Evolutionary conservation across 2,113 vertebrate genomes (phyloP).

Genomic region (Scalopus aquaticus): DNA sequence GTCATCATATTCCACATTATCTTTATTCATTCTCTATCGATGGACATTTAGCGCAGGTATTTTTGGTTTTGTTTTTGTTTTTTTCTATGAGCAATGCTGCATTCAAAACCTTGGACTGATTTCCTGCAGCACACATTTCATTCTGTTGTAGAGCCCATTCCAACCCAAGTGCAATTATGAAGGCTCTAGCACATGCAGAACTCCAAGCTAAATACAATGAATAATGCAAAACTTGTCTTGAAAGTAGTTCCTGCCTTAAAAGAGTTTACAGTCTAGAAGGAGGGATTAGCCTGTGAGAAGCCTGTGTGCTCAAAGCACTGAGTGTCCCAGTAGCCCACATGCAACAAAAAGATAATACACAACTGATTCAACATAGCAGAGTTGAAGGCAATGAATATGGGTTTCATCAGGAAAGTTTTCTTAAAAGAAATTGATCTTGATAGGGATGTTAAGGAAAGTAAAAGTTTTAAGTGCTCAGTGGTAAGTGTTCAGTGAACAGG

Average conservation of each 20-base stretch:
- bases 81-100: background rate
- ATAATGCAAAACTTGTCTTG: background rate
- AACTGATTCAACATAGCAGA: background rate
- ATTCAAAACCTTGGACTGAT: background rate
- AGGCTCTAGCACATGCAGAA: background rate
- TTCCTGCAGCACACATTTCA: background rate
- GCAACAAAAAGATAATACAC: background rate
- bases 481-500: background rate
- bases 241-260: background rate
- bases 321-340: background rate
- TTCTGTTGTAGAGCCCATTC: background rate
- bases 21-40: background rate
- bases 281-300: background rate
- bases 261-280: background rate
- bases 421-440: slow-evolving; percentile 1
- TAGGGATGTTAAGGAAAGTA: background rate
- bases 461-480: background rate
- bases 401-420: background rate
- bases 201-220: background rate
- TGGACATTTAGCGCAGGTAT: background rate
- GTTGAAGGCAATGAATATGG: background rate
- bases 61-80: background rate
- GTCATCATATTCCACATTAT: background rate
- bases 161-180: background rate
- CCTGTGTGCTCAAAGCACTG: background rate